Evolutionary conservation across 2,113 vertebrate species (phyloP).

Genomic region (Coptodon rendalli): DNA sequence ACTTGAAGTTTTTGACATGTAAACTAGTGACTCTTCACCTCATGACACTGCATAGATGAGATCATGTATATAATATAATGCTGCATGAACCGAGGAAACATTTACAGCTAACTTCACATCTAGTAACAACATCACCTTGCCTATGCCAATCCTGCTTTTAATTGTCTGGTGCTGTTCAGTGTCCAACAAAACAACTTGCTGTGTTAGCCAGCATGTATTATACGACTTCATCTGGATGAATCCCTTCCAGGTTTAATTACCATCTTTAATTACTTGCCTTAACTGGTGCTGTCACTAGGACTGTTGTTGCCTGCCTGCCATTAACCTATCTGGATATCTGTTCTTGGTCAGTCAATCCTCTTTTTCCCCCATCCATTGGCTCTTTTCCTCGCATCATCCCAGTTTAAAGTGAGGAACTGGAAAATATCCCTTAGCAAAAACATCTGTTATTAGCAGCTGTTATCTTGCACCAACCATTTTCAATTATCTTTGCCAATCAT

Average conservation of each 20-base stretch:
- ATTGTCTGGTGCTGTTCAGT: background rate
- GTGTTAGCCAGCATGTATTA: background rate
- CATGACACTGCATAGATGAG: background rate
- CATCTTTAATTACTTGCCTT: background rate
- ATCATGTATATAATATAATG: background rate
- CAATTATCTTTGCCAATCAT: background rate
- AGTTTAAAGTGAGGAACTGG: background rate
- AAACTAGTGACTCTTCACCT: background rate
- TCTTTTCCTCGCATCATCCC: background rate
- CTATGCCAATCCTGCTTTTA: background rate
- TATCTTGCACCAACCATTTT: background rate
- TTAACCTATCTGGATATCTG: background rate
- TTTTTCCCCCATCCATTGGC: background rate
- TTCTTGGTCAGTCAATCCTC: background rate
- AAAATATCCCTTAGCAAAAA: background rate
- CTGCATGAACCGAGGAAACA: background rate
- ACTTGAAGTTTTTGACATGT: background rate
- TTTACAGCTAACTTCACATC: background rate
- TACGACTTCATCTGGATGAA: background rate
- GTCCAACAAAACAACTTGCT: background rate
- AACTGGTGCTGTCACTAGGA: background rate
- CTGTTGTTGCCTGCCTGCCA: background rate
- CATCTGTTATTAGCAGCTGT: constrained; percentile 22
- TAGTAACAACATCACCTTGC: background rate
- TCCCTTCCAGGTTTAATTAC: background rate